These are phyloP conservation scores for Meliscaeva auricollis DNA, from an alignment of 2,888 invertebrate species.

Conservation along the genomic window DNA sequence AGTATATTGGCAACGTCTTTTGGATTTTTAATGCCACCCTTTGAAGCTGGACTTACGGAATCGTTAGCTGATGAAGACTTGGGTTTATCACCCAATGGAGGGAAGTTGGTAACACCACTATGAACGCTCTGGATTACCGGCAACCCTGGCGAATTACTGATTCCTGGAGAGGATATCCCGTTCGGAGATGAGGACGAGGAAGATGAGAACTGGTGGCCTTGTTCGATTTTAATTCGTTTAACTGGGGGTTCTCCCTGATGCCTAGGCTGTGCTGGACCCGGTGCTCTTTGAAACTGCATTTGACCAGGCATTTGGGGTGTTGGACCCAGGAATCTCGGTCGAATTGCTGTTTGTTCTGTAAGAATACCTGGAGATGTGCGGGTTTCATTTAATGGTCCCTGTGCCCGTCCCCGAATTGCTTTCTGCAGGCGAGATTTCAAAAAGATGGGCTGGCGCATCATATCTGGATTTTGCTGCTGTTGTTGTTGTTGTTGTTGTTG, in stretches of 20 bases:
- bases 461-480: slow-evolving; percentile 44
- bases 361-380: slow-evolving; percentile 57
- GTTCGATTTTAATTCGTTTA: slow-evolving; percentile 72
- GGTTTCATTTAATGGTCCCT: slow-evolving; percentile 55
- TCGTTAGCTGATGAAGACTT: slow-evolving; percentile 86
- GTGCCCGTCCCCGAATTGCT: slow-evolving; percentile 58
- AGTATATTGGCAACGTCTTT: slow-evolving; percentile 91
- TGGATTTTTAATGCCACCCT: slow-evolving; percentile 88
- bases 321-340: slow-evolving; percentile 67
- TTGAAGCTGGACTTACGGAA: slow-evolving; percentile 88
- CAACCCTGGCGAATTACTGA: slow-evolving; percentile 85
- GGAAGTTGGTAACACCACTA: slow-evolving; percentile 85
- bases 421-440: slow-evolving; percentile 76
- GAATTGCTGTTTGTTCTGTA: slow-evolving; percentile 62
- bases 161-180: slow-evolving; percentile 46
- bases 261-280: slow-evolving; percentile 33
- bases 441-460: slow-evolving; percentile 77
- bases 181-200: slow-evolving; percentile 31
- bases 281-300: slow-evolving; percentile 59
- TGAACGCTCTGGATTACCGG: slow-evolving; percentile 91
- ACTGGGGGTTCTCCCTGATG: slow-evolving; percentile 60
- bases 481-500: background rate
- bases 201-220: slow-evolving; percentile 40
- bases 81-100: slow-evolving; percentile 28
- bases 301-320: slow-evolving; percentile 44